These are phyloP conservation scores for Bicyclus anynana DNA, from an alignment of 1,140 invertebrate genomes.

Conservation along the genomic window DNA sequence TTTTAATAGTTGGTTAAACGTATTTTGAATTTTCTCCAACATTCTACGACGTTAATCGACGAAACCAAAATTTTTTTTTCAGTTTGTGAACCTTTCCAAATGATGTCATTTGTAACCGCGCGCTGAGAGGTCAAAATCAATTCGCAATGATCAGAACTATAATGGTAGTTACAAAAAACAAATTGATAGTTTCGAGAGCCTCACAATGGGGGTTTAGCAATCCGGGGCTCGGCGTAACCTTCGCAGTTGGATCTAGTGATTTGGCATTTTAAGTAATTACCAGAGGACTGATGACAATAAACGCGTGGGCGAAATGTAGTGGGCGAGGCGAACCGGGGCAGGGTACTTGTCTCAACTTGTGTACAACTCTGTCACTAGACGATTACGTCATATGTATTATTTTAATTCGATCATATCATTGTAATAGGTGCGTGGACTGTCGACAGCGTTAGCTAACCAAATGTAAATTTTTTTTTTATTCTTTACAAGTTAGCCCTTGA, in stretches of 20 bases:
- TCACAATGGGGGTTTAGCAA: slow-evolving; percentile 30
- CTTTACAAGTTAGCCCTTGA: too few relatives aligned
- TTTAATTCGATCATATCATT: not conserved
- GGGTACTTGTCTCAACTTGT: slow-evolving; percentile 26
- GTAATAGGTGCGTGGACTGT: too few relatives aligned
- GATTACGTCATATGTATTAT: slow-evolving; percentile 23
- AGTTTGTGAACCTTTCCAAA: not conserved
- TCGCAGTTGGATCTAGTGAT: slow-evolving; percentile 32
- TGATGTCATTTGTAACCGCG: not conserved
- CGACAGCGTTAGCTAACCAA: too few relatives aligned
- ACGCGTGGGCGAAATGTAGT: slow-evolving; percentile 25
- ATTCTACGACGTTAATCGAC: too few relatives aligned
- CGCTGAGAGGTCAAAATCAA: not conserved
- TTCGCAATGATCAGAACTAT: slow-evolving; percentile 6
- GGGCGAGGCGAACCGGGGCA: slow-evolving; percentile 21
- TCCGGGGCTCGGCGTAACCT: slow-evolving; percentile 24
- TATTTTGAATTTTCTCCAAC: too few relatives aligned
- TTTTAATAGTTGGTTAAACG: too few relatives aligned
- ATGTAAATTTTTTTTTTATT: too few relatives aligned
- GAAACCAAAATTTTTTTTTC: too few relatives aligned
- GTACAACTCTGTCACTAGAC: slow-evolving; percentile 21
- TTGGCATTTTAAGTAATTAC: slow-evolving; percentile 37
- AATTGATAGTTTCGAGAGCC: slow-evolving; percentile 22
- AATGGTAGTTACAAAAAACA: slow-evolving; percentile 16
- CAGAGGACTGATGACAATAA: slow-evolving; percentile 30